Evolutionary conservation across 30 jellyfish, hydroid and myxozoan genomes (phyloP), one percentile per base, ranked within the genome.

Genomic region (Chironex yamaguchii): DNA sequence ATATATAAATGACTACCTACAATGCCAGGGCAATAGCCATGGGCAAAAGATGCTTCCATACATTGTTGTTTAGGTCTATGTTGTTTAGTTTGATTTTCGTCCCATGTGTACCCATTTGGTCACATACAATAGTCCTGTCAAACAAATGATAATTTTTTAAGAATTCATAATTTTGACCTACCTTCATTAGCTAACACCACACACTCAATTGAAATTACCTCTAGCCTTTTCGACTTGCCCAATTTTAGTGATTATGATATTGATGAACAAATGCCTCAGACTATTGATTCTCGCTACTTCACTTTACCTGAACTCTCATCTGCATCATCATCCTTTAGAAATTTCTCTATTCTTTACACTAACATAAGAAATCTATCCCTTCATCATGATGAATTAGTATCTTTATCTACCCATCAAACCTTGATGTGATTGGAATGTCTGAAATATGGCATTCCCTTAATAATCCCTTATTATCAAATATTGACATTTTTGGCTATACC

Each of bases 241-340:
- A 50, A 76, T 76, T 78, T 76, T 14, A 76, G 89, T 53, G 81
- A 76, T 76, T 76, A 76, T 76, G 79, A 76, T 52, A 76, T 52
- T 52, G 80, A 76, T 27, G 80, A 76, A 52, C 89, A 76, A 0
- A 3, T 76, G 89, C 89, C 89, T 50, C 89, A 76, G 23, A 76
- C 1, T 30, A 76, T 76, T 24, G 89, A 76, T 27, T 76, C 79
- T 76, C 81, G 80, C 80, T 76, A 51, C 79, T 76, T 76, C 67
- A 76, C 62, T 26, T 3, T 76, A 34, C 89, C 81, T 27, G 89
- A 76, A 1, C 79, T 76, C 23, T 79, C 83, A 23, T 79, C 82
- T 53, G 35, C 64, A n/a, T 69, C 31, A 35, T 53, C 27, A 23
- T 79, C 90, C 82, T 79, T 71, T 62, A 2, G 68, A 13, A 71